These are phyloP conservation scores for Sparus aurata DNA, from an alignment of 2,797 vertebrate genomes.

Conservation along the genomic window DNA sequence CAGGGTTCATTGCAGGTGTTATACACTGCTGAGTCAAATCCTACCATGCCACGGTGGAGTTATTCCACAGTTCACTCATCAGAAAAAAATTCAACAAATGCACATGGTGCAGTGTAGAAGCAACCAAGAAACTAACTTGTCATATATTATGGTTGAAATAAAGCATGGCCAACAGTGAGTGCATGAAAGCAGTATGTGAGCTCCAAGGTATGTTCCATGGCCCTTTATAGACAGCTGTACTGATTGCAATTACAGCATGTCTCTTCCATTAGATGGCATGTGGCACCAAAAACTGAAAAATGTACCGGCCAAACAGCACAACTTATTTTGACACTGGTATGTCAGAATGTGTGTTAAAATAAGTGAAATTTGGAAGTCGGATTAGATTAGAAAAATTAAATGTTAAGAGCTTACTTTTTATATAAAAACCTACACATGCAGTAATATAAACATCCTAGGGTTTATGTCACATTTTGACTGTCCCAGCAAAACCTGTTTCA, in stretches of 20 bases:
- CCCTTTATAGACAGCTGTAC: background rate
- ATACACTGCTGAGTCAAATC: conserved; percentile 12
- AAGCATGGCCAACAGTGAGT: background rate
- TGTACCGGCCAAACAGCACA: background rate
- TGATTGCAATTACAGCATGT: background rate
- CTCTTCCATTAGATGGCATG: background rate
- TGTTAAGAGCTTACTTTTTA: background rate
- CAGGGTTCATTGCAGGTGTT: conserved; percentile 7
- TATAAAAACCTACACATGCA: background rate
- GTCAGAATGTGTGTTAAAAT: background rate
- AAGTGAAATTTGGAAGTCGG: background rate
- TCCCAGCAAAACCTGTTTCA: conserved; percentile 35
- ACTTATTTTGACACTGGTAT: background rate
- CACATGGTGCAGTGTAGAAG: background rate
- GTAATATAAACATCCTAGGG: background rate
- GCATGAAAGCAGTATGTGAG: background rate
- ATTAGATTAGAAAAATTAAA: background rate
- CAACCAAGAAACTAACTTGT: background rate
- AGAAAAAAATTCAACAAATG: conserved; percentile 18
- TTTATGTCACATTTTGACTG: background rate
- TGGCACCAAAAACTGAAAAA: background rate
- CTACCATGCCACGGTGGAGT: background rate
- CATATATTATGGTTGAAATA: background rate
- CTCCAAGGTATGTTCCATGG: background rate
- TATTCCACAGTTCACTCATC: conserved; percentile 13